Evolutionary conservation across 2,797 vertebrate genomes (phyloP).

Genomic region (Phoebastria nigripes): DNA sequence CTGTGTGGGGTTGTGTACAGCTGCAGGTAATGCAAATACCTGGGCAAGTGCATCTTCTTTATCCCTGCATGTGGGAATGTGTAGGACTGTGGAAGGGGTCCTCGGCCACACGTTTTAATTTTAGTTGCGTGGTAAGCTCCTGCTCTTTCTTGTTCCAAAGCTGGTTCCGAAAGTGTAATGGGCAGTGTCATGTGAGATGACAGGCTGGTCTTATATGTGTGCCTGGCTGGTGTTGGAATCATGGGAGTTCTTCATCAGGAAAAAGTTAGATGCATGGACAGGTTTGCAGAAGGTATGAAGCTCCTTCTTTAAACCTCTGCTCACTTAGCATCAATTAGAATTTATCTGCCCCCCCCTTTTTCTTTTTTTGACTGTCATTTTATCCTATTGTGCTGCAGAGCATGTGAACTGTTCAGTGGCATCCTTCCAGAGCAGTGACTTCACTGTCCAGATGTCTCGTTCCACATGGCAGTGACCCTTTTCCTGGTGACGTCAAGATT

Average conservation of each 20-base stretch:
- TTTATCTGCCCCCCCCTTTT: neutral
- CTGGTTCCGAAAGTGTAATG: neutral
- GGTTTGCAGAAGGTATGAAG: neutral
- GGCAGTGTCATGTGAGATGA: neutral
- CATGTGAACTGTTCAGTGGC: conserved; percentile 13
- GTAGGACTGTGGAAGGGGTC: neutral
- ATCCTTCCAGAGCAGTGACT: conserved; percentile 36
- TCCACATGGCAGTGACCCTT: conserved; percentile 48
- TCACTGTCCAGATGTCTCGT: conserved; percentile 54
- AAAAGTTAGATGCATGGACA: neutral
- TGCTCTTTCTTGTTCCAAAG: neutral
- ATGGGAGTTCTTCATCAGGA: neutral
- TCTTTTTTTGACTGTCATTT: neutral
- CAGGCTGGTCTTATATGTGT: neutral
- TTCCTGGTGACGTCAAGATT: conserved; percentile 18
- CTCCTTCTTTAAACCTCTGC: neutral
- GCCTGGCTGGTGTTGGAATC: neutral
- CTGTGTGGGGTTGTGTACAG: neutral
- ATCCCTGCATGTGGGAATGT: accelerated
- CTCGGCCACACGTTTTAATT: neutral
- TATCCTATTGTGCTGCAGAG: neutral
- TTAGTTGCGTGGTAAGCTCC: neutral
- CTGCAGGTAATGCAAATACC: neutral
- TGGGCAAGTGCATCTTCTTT: neutral
- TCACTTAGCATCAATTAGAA: neutral